A percentile compares a stretch with the other conserved stretches of the same genome.
phyloP scores from a whole-genome alignment of 2,797 vertebrate genomes.

The Crypturellus tataupa region DNA sequence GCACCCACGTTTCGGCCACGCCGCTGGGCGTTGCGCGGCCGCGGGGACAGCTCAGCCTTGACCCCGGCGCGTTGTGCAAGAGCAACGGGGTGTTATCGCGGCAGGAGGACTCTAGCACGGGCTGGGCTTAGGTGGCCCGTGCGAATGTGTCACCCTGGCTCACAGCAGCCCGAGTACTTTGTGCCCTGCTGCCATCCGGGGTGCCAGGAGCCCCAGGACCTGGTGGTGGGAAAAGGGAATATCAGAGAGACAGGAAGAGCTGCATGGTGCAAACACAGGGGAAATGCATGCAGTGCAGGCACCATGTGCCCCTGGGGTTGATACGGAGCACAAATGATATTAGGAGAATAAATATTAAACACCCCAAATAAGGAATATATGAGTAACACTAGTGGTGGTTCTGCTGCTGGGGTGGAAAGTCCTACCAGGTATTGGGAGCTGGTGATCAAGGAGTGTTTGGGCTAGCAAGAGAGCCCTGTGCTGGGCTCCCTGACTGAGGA shows the following conservation, averaged over 20 bases:
- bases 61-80: not conserved
- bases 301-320: not conserved
- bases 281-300: not conserved
- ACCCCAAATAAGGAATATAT: not conserved
- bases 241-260: fast-evolving
- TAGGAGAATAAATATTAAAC: not conserved
- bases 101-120: not conserved
- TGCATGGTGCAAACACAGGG: fast-evolving
- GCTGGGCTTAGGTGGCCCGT: not conserved
- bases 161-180: not conserved
- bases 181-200: not conserved
- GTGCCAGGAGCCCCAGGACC: not conserved
- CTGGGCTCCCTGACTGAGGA: too few relatives aligned
- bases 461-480: too few relatives aligned
- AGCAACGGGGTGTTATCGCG: not conserved
- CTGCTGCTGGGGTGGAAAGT: not conserved
- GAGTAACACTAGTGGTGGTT: fast-evolving
- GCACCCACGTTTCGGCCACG: fast-evolving
- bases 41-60: not conserved
- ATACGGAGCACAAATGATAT: fast-evolving
- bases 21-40: not conserved
- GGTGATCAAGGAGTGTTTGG: not conserved
- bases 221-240: not conserved
- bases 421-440: not conserved
- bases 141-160: fast-evolving